Evolutionary conservation across 2,888 invertebrate genomes (phyloP), one percentile per base, ranked within the genome.

Genomic region (Chloroclysta siterata): DNA sequence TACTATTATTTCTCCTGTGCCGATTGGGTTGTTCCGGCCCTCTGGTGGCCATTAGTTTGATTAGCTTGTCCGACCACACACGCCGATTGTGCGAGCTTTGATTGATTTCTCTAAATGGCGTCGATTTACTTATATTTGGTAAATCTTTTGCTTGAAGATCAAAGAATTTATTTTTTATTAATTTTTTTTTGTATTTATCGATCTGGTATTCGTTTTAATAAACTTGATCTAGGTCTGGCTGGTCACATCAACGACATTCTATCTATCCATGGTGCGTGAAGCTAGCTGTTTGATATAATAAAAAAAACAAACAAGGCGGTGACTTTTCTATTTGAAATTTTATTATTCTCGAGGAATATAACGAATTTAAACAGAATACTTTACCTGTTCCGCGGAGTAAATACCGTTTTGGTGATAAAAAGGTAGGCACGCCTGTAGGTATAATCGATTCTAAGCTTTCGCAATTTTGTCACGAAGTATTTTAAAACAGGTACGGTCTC

Each of bases 21-120:
- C 41, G 29, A 15, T 56, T 41, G 50, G 28, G 10, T 51, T 58
- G 60, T 52, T 52, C 22, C 17, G 29, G 81, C 79, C 82, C 82
- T 81, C 81, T 78, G 75, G 78, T 78, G 71, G 73, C 85, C 85
- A 90, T 91, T 90, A 88, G 86, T 85, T 86, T 89, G 89, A 89
- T 90, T 90, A 90, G 89, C 90, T 88, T 85, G 87, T 85, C 84
- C 85, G 80, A 79, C 81, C 87, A 88, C 87, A 87, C 82, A 82
- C 81, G 83, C 79, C 83, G 88, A 88, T 88, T 88, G 89, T 87
- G 83, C 81, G 83, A 87, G 80, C 86, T 87, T 85, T 89, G 90
- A 91, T 91, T 89, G 89, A 91, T 91, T 86, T 81, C 83, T 86
- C 77, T 82, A 85, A 88, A 86, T 83, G 83, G 82, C 79, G 82